These are phyloP conservation scores for Himalopsyche anomala DNA, from an alignment of 2,888 invertebrate species.

Conservation along the genomic window DNA sequence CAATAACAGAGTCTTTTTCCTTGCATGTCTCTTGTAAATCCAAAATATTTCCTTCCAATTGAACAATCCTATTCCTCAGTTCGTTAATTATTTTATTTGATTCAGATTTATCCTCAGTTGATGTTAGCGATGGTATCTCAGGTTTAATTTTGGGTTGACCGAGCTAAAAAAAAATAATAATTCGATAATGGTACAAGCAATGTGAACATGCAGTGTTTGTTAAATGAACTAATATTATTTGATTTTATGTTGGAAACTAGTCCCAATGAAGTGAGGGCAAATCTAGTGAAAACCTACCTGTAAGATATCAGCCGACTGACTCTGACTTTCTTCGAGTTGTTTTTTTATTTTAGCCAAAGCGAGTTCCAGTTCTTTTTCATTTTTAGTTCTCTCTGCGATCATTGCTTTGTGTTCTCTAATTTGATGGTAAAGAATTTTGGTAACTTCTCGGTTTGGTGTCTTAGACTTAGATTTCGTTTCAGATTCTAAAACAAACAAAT, in stretches of 20 bases:
- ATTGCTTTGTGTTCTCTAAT: slow-evolving; percentile 64
- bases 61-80: slow-evolving; percentile 82
- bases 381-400: slow-evolving; percentile 63
- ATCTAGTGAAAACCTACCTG: slow-evolving; percentile 53
- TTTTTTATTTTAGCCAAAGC: slow-evolving; percentile 65
- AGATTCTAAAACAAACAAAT: slow-evolving; percentile 43
- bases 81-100: slow-evolving; percentile 79
- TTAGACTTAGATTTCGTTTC: slow-evolving; percentile 57
- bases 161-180: slow-evolving; percentile 52
- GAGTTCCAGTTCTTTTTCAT: slow-evolving; percentile 63
- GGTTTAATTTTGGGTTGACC: slow-evolving; percentile 58
- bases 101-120: slow-evolving; percentile 54
- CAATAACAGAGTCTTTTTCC: slow-evolving; percentile 90
- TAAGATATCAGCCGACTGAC: slow-evolving; percentile 59
- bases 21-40: slow-evolving; percentile 89
- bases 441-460: slow-evolving; percentile 62
- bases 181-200: not conserved
- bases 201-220: not conserved
- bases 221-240: too few relatives aligned
- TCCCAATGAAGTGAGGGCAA: not conserved
- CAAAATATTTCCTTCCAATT: slow-evolving; percentile 85
- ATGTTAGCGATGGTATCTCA: slow-evolving; percentile 22
- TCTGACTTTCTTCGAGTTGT: slow-evolving; percentile 63
- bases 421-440: slow-evolving; percentile 63
- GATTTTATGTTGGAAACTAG: too few relatives aligned